phyloP scores from a whole-genome alignment of 2,888 invertebrate species.

The Drosophila borborema region DNA sequence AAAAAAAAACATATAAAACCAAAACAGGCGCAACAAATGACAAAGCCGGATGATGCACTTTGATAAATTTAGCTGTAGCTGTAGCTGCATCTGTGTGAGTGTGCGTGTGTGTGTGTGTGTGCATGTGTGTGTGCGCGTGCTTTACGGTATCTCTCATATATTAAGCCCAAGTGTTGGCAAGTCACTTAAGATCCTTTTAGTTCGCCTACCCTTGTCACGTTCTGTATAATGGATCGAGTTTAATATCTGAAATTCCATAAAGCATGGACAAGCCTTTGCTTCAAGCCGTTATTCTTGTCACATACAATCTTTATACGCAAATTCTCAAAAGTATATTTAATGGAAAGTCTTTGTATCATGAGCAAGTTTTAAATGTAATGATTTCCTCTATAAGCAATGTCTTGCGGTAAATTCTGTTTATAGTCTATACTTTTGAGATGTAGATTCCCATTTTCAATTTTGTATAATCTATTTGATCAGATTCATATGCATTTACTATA shows the following conservation, averaged over 20 bases:
- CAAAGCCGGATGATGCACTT: constrained; percentile 26
- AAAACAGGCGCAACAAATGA: constrained; percentile 41
- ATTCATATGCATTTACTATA: too few relatives aligned
- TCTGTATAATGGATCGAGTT: constrained; percentile 6
- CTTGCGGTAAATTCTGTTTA: too few relatives aligned
- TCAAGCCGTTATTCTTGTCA: not conserved
- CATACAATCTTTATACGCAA: not conserved
- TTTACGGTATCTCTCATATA: not conserved
- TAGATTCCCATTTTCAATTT: too few relatives aligned
- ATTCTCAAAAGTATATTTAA: not conserved
- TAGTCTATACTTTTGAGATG: too few relatives aligned
- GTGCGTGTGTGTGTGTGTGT: not conserved
- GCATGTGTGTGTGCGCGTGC: not conserved
- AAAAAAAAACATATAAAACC: constrained; percentile 15
- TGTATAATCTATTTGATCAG: too few relatives aligned
- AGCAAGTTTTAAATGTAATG: not conserved
- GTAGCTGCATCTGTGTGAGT: not conserved
- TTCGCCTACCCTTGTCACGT: constrained; percentile 15
- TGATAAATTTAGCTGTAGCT: constrained; percentile 5
- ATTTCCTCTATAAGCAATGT: not conserved
- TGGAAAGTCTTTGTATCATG: not conserved
- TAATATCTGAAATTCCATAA: constrained; percentile 2
- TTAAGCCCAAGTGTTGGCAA: constrained; percentile 9
- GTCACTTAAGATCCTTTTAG: constrained; percentile 8
- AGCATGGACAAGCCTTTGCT: not conserved